These are phyloP conservation scores for Nomada fabriciana DNA, from an alignment of 2,888 invertebrate genomes.

Conservation along the genomic window DNA sequence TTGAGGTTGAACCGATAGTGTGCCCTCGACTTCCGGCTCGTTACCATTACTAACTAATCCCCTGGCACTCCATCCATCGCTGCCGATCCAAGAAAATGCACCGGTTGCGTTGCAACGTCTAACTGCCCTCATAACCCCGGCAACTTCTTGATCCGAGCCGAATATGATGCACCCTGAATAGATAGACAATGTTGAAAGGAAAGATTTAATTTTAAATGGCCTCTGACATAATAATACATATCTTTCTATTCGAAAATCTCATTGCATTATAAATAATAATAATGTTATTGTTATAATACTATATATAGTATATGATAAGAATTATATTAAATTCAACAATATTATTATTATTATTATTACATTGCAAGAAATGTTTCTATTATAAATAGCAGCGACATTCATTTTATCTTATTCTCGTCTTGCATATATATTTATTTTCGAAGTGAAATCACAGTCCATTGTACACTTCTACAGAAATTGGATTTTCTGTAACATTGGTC, in stretches of 20 bases:
- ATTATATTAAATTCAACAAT: too few relatives aligned
- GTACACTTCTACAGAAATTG: too few relatives aligned
- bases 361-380: too few relatives aligned
- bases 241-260: not conserved
- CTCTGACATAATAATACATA: not conserved
- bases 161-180: conserved; percentile 92
- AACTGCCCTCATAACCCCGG: conserved; percentile 97
- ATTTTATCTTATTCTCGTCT: too few relatives aligned
- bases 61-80: conserved; percentile 97
- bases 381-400: too few relatives aligned
- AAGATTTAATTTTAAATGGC: not conserved
- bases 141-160: conserved; percentile 98
- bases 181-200: not conserved
- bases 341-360: too few relatives aligned
- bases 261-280: not conserved
- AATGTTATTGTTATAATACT: too few relatives aligned
- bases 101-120: conserved; percentile 94
- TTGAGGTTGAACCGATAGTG: conserved; percentile 96
- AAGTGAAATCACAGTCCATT: too few relatives aligned
- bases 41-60: conserved; percentile 93
- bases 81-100: conserved; percentile 97
- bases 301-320: too few relatives aligned
- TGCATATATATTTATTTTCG: too few relatives aligned
- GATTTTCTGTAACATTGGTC: not conserved
- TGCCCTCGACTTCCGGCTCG: conserved; percentile 96